Conservation (phyloP, 2,888 invertebrate genomes). For the Mesorhabditis belari region DNA sequence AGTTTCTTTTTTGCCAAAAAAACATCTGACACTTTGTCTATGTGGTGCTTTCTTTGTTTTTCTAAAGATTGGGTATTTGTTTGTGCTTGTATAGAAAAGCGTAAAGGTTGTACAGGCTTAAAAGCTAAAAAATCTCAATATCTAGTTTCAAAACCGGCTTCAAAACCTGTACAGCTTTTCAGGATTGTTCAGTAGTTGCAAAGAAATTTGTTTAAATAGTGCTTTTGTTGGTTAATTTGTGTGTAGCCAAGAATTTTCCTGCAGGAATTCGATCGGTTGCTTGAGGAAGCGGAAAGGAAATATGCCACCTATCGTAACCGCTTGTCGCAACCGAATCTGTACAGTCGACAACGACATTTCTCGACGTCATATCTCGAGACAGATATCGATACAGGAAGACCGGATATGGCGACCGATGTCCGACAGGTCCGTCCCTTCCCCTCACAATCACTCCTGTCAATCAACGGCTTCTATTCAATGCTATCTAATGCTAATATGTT, state of each 20-base stretch:
- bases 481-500: too few species aligned
- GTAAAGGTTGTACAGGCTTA: too few species aligned
- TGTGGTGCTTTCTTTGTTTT: neutral
- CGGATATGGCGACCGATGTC: conserved; percentile 10
- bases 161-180: too few species aligned
- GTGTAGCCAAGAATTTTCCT: conserved; percentile 3
- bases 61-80: neutral
- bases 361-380: conserved; percentile 33
- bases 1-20: too few species aligned
- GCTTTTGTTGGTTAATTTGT: neutral
- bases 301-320: conserved; percentile 47
- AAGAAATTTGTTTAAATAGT: conserved; percentile 3
- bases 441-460: too few species aligned
- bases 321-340: conserved; percentile 34
- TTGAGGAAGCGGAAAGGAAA: conserved; percentile 44
- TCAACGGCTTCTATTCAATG: too few species aligned
- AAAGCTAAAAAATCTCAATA: too few species aligned
- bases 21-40: too few species aligned
- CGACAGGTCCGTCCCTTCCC: conserved; percentile 14
- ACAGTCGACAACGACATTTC: conserved; percentile 24
- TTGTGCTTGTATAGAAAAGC: neutral
- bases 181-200: conserved; percentile 4
- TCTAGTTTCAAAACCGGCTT: too few species aligned
- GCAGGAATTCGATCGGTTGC: conserved; percentile 50
- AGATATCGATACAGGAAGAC: conserved; percentile 29